These are phyloP conservation scores for Cataglyphis livida DNA, from an alignment of 2,888 invertebrate genomes.

Conservation along the genomic window DNA sequence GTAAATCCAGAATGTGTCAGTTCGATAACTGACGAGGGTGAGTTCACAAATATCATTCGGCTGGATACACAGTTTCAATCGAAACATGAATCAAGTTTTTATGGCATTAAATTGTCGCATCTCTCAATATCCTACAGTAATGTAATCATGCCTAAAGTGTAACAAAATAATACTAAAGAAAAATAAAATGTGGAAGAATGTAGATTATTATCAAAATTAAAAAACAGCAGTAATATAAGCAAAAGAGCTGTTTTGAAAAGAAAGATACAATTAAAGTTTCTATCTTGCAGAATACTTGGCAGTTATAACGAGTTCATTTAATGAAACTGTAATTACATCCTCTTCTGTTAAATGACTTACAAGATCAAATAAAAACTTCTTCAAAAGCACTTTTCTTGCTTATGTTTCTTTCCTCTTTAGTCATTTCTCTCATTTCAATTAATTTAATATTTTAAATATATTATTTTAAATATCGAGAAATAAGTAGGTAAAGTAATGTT, in stretches of 20 bases:
- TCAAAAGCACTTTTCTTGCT: slow-evolving; percentile 7
- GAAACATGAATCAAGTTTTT: background rate
- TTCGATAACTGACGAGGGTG: background rate
- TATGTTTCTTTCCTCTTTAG: background rate
- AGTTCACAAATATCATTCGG: slow-evolving; percentile 33
- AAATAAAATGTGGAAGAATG: background rate
- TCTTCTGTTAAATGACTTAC: background rate
- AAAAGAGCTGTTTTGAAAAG: background rate
- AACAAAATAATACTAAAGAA: background rate
- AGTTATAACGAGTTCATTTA: slow-evolving; percentile 2
- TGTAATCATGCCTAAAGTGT: background rate
- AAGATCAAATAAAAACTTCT: slow-evolving; percentile 18
- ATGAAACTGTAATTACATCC: slow-evolving; percentile 8
- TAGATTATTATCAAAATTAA: background rate
- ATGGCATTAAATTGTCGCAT: slow-evolving; percentile 3
- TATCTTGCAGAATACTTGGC: background rate
- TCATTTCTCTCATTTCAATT: background rate
- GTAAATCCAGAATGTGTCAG: background rate
- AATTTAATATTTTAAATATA: slow-evolving; percentile 8
- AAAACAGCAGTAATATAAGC: background rate
- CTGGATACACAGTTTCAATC: slow-evolving; percentile 11
- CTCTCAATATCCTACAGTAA: background rate
- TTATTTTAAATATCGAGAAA: background rate
- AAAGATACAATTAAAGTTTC: slow-evolving; percentile 12
- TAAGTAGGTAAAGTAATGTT: background rate